Evolutionary conservation across 2,888 invertebrate species (phyloP), one percentile per base, ranked within the genome.

Genomic region (Amitus sp.): DNA sequence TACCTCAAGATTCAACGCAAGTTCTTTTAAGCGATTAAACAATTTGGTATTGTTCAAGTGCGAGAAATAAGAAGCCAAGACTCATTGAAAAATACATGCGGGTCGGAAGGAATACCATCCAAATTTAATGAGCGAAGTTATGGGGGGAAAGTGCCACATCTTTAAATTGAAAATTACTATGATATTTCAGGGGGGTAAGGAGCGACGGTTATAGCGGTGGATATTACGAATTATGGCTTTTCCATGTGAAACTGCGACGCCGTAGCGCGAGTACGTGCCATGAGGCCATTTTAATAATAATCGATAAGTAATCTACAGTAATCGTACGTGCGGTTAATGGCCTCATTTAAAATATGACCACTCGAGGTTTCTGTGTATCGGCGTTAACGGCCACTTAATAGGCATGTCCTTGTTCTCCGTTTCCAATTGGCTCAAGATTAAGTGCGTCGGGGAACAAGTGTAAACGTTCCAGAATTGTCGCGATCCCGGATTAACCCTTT

Each of bases 221-320:
- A 77, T 78, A 78, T 76, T 73, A 73, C 74, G 68, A 78, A 74
- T 78, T 74, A 78, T 69, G 73, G 66, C 56, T 49, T 60, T 50
- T 63, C 66, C 66, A 60, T 62, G 59, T 62, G 67, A 66, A 71
- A 70, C 69, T 66, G 49, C 53, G 59, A 49, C 48, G 55, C 49
- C 42, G 10, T 45, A 27, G 49, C 53, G n/a, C n/a, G 33, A 47
- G 59, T 51, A 52, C 49, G 54, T 62, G 55, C 61, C 64, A 51
- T 47, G 62, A 67, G 51, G 62, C 68, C 66, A 67, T 73, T 73
- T 68, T 71, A 73, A 75, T 70, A 69, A 63, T 70, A 75, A 78
- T 76, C 77, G 76, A 78, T 76, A 76, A 73, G 73, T 75, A 77
- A 76, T 73, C 71, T 67, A 58, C 53, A 57, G 67, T 73, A 73